Base-by-base conservation (phyloP, 2,888 invertebrate genomes). In the Amphipyra tragopoginis region DNA sequence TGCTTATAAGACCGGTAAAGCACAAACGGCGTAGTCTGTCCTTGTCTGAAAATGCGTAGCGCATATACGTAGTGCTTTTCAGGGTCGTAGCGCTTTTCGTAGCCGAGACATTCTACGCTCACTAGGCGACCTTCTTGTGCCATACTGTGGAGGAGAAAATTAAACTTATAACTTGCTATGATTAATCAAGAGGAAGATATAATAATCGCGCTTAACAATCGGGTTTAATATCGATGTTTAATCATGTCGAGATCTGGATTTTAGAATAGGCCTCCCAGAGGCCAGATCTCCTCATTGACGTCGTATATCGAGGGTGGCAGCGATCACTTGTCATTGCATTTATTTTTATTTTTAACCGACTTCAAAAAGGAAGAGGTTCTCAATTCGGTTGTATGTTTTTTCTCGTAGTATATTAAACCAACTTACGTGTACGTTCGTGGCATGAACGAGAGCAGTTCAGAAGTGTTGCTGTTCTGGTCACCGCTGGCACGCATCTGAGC, bases 11-110 rank as follows among this genome's bases (percentile, higher is more conserved):
- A 98, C 65, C 99, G 97, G 89, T 99, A 98, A 54, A 99, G 95
- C 84, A 97, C 97, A 72, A 97, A 96, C 0, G 98, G 97, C 86
- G 98, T 98, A n/a, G 96, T 96, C 87, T 98, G 98, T 48, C 97
- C 97, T 79, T 97, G 97, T 55, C 99, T 95, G 83, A 97, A 97
- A 38, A 99, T 97, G 73, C 97, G 96, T 75, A 98, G 94, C 71
- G 98, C 97, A 88, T 98, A 98, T 79, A 99, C 98, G 91, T 99
- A 99, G 95, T 98, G 98, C 95, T 99, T 99, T 86, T 99, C 99
- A 11, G 99, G 99, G 86, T 98, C 98, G 90, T 99, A 99, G 75
- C 99, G 97, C 89, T 99, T 99, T 92, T 99, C 98, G 90, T 97
- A 98, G 66, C 97, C 97, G 66, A 97, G 96, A 9, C 99, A 98